Evolutionary conservation across 2,888 invertebrate genomes (phyloP), one percentile per base, ranked within the genome.

Genomic region (Idaea aversata): DNA sequence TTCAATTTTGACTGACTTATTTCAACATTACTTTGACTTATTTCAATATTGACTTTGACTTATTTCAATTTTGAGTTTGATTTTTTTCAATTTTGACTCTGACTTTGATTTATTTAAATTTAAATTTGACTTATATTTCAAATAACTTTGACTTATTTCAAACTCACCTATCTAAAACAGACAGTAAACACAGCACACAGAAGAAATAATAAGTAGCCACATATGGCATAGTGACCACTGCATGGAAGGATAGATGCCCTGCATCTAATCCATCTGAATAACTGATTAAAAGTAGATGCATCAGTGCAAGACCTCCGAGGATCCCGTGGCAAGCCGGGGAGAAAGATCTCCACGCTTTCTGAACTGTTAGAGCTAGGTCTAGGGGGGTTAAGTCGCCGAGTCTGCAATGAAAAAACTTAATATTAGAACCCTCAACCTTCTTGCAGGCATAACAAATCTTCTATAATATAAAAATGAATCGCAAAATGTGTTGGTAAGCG

Each of bases 241-340:
- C 87, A 59, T 93, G 93, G 76, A 93, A 93, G 0, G 93, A 89
- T 25, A 93, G 74, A 38, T 93, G 93, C 0, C 88, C 90, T 0
- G 91, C 91, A 57, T 91, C 93, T 65, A 93, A 64, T 2, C 88
- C 85, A 60, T 93, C 91, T 0, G 94, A 94, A 70, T 93, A 93
- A 72, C 93, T 90, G 74, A 95, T 90, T 10, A 94, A 91, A 0
- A 94, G 86, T 58, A 94, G 89, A 71, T 95, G 95, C 82, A 94
- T 93, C 34, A 95, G 81, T 0, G 94, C 92, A 15, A 95, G 71
- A 0, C 95, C 95, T 0, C 94, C 95, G 0, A 95, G 86, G 4
- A 95, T 84, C 0, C 95, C 95, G 77, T 94, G 95, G 74, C 94
- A 94, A 0, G 95, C 90, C 0, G 90, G 88, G 0, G 94, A 93